Conservation (phyloP, 2,113 vertebrate genomes). For the Cynopterus brachyotis region DNA sequence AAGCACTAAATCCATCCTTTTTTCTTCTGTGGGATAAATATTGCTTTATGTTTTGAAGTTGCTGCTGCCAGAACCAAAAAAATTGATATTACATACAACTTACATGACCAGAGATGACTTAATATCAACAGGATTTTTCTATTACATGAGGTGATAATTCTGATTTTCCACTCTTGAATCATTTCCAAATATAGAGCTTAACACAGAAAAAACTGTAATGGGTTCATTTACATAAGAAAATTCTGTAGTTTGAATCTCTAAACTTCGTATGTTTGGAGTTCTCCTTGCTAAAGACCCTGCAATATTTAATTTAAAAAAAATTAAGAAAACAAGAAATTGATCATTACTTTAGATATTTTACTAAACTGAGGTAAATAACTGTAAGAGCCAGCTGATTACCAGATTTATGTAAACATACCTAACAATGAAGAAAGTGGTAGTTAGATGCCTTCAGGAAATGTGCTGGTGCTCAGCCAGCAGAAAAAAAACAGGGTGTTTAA, state of each 20-base stretch:
- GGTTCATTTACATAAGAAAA: neutral
- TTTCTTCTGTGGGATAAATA: neutral
- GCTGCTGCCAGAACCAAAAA: neutral
- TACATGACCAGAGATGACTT: neutral
- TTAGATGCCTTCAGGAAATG: neutral
- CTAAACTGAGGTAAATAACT: neutral
- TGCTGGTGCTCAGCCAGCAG: neutral
- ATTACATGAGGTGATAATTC: neutral
- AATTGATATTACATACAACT: neutral
- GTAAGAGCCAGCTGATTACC: neutral
- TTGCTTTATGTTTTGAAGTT: neutral
- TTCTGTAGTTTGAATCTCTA: neutral
- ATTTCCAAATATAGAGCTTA: neutral
- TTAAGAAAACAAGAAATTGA: neutral
- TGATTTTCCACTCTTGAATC: neutral
- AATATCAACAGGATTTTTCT: neutral
- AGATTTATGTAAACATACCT: neutral
- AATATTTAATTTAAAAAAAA: neutral
- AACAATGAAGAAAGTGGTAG: neutral
- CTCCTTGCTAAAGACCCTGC: neutral
- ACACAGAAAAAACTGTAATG: neutral
- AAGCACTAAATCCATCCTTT: neutral
- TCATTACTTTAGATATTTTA: neutral
- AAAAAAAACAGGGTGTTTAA: neutral
- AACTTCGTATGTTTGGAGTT: neutral